Base-by-base conservation (phyloP, 2,113 vertebrate species). In the Syrrhaptes paradoxus region DNA sequence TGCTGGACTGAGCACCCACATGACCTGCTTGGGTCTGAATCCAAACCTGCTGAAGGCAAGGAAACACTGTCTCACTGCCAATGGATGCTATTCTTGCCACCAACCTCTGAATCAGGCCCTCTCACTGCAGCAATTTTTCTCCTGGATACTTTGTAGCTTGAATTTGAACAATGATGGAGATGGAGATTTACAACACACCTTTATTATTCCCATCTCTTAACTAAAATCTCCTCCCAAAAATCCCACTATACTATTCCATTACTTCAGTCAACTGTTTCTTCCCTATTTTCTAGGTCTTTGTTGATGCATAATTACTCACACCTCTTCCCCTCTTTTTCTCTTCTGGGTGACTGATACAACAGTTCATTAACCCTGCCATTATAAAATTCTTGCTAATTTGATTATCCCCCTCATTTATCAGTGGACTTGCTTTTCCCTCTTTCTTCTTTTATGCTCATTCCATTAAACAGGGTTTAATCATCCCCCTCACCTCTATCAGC, bases 361-460 rank as follows among this genome's bases (percentile, higher is more conserved):
- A 80, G 36, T 67, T 95, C 54, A 76, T 82, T 86, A 93, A 87
- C 22, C 36, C 20, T 65, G 59, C 21, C 38, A 8, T 77, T 65
- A 68, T 52, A 88, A 95, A 83, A 89, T 57, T 48, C 55, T 49
- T 85, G 17, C 77, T 89, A 75, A 90, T 93, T 85, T 94, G 59
- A 88, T 90, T 89, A 84, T 55, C 20, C 15, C 6, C 9, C 41
- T 94, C 32, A 65, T 87, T 91, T 91, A 70, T 80, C 54, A 87
- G 36, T 43, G 25, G n/a, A 58, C 43, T 16, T 85, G 10, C 14
- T 87, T 92, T 92, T 26, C n/a, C 16, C 61, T 46, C 31, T 24
- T 85, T 73, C 32, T 94, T 87, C 34, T 82, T 72, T 74, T 77
- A 80, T 65, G 38, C 9, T 41, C 4, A 0, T 71, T 77, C n/a